A percentile compares a stretch with the other conserved stretches of the same genome.
These are phyloP conservation scores for Glossophaga mutica DNA, from an alignment of 2,797 vertebrate species.

Conservation along the genomic window DNA sequence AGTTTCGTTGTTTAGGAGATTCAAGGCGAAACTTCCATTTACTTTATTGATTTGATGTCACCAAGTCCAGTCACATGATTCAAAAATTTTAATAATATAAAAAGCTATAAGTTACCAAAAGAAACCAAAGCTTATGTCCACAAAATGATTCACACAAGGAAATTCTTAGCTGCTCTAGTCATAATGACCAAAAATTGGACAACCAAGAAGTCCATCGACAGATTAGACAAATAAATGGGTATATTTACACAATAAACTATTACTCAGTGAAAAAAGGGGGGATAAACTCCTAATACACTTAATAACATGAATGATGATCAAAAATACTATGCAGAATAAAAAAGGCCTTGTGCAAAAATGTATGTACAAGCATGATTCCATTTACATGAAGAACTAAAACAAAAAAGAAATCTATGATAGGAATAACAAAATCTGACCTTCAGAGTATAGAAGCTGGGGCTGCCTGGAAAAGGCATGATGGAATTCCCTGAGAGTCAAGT, in stretches of 20 bases:
- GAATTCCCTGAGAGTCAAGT: not conserved
- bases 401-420: not conserved
- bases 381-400: not conserved
- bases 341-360: not conserved
- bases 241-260: not conserved
- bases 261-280: not conserved
- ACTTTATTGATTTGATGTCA: not conserved
- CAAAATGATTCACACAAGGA: not conserved
- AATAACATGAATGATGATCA: not conserved
- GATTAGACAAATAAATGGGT: not conserved
- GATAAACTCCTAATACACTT: not conserved
- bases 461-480: not conserved
- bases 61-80: not conserved
- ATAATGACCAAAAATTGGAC: not conserved
- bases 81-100: constrained; percentile 17
- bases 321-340: not conserved
- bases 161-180: not conserved
- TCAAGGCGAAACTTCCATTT: constrained; percentile 20
- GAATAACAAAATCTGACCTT: not conserved
- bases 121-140: not conserved
- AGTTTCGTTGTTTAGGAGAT: not conserved
- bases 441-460: not conserved
- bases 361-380: not conserved
- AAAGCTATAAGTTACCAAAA: not conserved
- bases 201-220: not conserved